Base-by-base conservation (phyloP, 2,113 vertebrate species). In the Varanus salvator region DNA sequence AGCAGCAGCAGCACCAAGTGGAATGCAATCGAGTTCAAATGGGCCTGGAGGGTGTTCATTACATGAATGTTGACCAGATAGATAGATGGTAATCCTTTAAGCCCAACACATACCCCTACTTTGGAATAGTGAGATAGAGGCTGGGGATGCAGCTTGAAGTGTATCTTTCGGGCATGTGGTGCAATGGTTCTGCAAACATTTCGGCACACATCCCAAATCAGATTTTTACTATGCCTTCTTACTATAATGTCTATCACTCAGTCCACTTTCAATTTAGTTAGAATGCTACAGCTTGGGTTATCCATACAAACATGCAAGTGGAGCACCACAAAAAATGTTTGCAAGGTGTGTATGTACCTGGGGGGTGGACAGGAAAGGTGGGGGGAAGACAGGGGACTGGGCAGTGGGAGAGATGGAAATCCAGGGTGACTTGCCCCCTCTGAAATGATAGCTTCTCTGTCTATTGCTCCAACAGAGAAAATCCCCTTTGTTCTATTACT, bases 1-100 rank as follows among this genome's bases (percentile, higher is more conserved):
- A 86, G 76, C 2, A 48, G 38, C 80, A 80, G 76, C 64, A 48
- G 38, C 80, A 80, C 68, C 64, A 88, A 85, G 75, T 87, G 38
- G 8, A 48, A 57, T 52, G 80, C 85, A 76, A 29, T 0, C 1
- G 76, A 57, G 1, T 68, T 89, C 87, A 80, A n/a, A 27, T 0
- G 0, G 14, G 85, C 31, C 52, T 74, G 85, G 64, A 21, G 3
- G 8, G 3, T 72, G 0, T 15, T 78, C 78, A 21, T 34, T 85
- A 75, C 85, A 60, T 38, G 52, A 75, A 83, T 82, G 38, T 74
- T 34, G 60, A 75, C 29, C 71, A 74, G 50, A 88, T 17, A 83
- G 72, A 66, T 64, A 50, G n/a, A 74, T 81, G 69, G 27, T 60
- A 64, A 48, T 77, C 31, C 54, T 64, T 54, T 25, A 83, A 27